Conservation (phyloP, 2,888 invertebrate genomes). For the Endomychus coccineus region DNA sequence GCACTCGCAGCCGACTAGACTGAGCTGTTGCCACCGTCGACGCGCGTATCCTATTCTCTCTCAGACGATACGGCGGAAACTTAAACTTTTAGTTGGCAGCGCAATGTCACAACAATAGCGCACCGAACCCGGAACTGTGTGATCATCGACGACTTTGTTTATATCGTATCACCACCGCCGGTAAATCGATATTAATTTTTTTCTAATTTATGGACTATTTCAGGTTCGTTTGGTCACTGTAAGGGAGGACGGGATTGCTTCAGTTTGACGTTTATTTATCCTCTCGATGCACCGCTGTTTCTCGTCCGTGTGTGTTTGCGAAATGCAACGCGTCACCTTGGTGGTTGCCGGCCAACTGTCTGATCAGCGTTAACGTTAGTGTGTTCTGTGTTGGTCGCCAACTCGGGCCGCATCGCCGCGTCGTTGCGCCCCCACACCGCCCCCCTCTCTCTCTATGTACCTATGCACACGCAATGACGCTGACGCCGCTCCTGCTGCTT, state of each 20-base stretch:
- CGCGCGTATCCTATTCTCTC: too few relatives aligned
- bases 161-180: too few relatives aligned
- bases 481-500: conserved; percentile 16
- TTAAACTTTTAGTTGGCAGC: too few relatives aligned
- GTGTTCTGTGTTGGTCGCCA: conserved; percentile 42
- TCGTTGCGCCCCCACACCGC: conserved; percentile 25
- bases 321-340: conserved; percentile 12
- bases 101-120: too few relatives aligned
- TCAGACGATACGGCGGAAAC: too few relatives aligned
- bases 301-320: conserved; percentile 10
- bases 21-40: not conserved
- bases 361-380: conserved; percentile 42
- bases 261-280: too few relatives aligned
- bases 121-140: too few relatives aligned
- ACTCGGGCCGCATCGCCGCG: conserved; percentile 28
- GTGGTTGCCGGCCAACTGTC: conserved; percentile 45
- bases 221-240: too few relatives aligned
- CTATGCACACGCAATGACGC: conserved; percentile 22
- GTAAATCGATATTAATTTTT: too few relatives aligned
- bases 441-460: conserved; percentile 17
- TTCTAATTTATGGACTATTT: too few relatives aligned
- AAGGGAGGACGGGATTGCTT: too few relatives aligned
- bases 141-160: too few relatives aligned
- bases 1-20: not conserved
- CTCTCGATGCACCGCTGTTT: conserved; percentile 12